Evolutionary conservation across 1,140 invertebrate species (phyloP).

Genomic region (Leucophenga varia): DNA sequence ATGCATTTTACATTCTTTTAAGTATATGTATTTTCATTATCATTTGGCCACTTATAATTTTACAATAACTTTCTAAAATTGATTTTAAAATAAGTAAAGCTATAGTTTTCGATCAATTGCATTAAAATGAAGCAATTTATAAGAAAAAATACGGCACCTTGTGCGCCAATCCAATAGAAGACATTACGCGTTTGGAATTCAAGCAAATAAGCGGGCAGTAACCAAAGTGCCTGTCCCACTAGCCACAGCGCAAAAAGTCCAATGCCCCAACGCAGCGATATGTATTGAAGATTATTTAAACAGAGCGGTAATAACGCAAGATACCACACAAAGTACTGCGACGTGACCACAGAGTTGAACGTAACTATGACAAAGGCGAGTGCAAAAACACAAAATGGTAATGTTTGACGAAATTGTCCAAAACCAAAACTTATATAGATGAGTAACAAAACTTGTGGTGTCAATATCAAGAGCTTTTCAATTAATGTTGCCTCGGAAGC

Average conservation of each 20-base stretch:
- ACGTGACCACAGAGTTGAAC: slow-evolving; percentile 95
- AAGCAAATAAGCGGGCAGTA: slow-evolving; percentile 86
- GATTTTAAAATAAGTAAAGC: slow-evolving; percentile 35
- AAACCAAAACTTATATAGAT: slow-evolving; percentile 72
- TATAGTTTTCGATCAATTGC: slow-evolving; percentile 66
- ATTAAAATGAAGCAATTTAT: slow-evolving; percentile 74
- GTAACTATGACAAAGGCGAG: slow-evolving; percentile 88
- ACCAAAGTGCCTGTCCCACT: slow-evolving; percentile 78
- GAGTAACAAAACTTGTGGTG: slow-evolving; percentile 75
- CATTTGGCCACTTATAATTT: slow-evolving; percentile 4
- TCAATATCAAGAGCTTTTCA: slow-evolving; percentile 69
- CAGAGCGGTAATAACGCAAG: slow-evolving; percentile 81
- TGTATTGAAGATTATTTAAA: slow-evolving; percentile 65
- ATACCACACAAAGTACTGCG: slow-evolving; percentile 98
- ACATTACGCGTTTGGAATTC: slow-evolving; percentile 87
- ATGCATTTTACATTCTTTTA: neutral
- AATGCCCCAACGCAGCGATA: slow-evolving; percentile 59
- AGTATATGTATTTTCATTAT: neutral
- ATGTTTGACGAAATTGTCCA: slow-evolving; percentile 64
- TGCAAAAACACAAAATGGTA: slow-evolving; percentile 83
- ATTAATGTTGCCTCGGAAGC: slow-evolving; percentile 57
- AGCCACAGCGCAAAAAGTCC: slow-evolving; percentile 70
- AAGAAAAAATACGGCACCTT: slow-evolving; percentile 74
- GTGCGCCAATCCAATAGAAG: slow-evolving; percentile 78
- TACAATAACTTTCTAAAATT: slow-evolving; percentile 36